phyloP scores from a whole-genome alignment of 2,113 vertebrate species.

The Xenus cinereus region DNA sequence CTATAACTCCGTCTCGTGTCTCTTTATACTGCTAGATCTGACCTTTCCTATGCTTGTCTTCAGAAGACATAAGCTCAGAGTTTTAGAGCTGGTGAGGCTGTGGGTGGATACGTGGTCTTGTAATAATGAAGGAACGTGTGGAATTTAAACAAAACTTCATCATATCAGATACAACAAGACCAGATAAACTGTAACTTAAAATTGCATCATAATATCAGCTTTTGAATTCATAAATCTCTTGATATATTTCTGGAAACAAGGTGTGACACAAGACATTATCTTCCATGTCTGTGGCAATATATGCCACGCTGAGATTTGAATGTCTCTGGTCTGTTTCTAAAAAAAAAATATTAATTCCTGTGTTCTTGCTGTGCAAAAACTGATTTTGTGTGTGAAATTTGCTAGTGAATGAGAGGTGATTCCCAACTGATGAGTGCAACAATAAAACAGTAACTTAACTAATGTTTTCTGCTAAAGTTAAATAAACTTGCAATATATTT shows the following conservation, averaged over 20 bases:
- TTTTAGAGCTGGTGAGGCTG: not conserved
- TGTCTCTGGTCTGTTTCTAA: not conserved
- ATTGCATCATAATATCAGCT: not conserved
- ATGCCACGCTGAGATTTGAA: not conserved
- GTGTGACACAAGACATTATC: not conserved
- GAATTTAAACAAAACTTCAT: not conserved
- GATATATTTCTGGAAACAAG: not conserved
- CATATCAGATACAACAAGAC: not conserved
- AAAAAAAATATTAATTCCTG: not conserved
- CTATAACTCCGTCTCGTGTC: not conserved
- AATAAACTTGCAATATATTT: conserved; percentile 3
- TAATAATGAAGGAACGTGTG: not conserved
- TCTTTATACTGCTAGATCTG: not conserved
- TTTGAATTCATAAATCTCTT: not conserved
- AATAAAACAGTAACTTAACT: conserved; percentile 12
- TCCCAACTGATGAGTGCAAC: not conserved
- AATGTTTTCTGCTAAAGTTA: conserved; percentile 10
- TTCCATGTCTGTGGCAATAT: not conserved
- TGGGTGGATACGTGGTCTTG: not conserved
- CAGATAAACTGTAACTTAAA: not conserved
- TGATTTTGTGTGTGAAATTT: not conserved
- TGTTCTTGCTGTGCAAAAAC: not conserved
- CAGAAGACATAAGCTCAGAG: not conserved
- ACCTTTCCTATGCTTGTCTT: not conserved
- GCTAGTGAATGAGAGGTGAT: not conserved